Evolutionary conservation across 2,797 vertebrate genomes (phyloP).

Genomic region (Crax fasciolata): DNA sequence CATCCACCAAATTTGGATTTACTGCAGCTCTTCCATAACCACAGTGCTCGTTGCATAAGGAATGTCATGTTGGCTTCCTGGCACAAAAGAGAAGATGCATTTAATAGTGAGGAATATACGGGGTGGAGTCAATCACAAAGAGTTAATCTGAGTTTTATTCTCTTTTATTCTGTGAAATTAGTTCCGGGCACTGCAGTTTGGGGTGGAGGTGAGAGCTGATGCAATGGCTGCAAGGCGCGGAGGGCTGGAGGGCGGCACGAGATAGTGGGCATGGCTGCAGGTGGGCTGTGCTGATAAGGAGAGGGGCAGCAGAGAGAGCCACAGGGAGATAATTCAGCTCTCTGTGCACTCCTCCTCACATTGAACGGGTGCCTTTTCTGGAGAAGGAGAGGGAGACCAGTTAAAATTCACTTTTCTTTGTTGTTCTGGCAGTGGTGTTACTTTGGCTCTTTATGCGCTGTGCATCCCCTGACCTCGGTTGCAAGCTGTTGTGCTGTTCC

Average conservation of each 20-base stretch:
- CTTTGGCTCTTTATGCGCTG: fast-evolving
- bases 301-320: background rate
- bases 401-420: background rate
- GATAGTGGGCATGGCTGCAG: background rate
- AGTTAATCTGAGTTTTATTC: background rate
- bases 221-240: background rate
- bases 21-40: background rate
- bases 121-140: background rate
- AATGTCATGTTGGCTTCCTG: background rate
- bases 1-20: background rate
- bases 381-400: fast-evolving
- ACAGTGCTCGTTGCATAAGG: fast-evolving
- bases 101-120: background rate
- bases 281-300: background rate
- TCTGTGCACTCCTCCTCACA: fast-evolving
- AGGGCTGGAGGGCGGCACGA: fast-evolving
- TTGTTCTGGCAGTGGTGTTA: background rate
- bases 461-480: background rate
- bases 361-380: fast-evolving
- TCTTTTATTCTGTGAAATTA: background rate
- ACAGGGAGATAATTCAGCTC: background rate
- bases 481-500: background rate
- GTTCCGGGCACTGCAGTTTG: background rate
- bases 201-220: background rate
- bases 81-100: background rate